Evolutionary conservation across 2,113 vertebrate species (phyloP), one percentile per base, ranked within the genome.

Genomic region (Triplophysa tibetana): DNA sequence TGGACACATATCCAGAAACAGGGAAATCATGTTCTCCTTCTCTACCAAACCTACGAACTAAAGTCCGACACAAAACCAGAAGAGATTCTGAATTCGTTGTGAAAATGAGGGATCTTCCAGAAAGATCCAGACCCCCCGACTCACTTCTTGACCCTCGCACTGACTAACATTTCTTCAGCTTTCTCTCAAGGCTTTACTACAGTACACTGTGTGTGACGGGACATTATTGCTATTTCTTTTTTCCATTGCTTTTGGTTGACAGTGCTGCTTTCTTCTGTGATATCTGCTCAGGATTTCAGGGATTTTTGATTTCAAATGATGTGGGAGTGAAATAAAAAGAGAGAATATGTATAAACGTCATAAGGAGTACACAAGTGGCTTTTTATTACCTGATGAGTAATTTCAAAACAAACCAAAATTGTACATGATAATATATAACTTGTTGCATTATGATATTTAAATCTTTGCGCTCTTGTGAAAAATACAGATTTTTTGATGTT

Each of bases 111-210:
- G 68, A 86, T 65, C 61, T 78, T 79, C 70, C 83, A 90, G 86
- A 91, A 82, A 89, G 84, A 86, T 21, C 64, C 13, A 86, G 86
- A 85, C 84, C 87, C 75, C 88, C 88, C 38, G 89, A 90, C 77
- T 86, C 75, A 88, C 66, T 50, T 21, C 64, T 8, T 24, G 82
- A 58, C 56, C n/a, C n/a, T 83, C 76, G 21, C 56, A 65, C 50
- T 21, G 80, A 60, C 82, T 33, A 4, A 5, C 84, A 77, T 67
- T 33, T 84, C 62, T 86, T 85, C 70, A 78, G 61, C 70, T 77
- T 19, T 70, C 63, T 61, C 70, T 50, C 74, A 85, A 83, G 82
- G 78, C 54, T 80, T 84, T 60, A 85, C 82, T 70, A 77, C 78
- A 82, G 70, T 77, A 82, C 87, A 60, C 78, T 67, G 79, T 63